Evolutionary conservation across 2,888 invertebrate genomes (phyloP).

Genomic region (Ernsta delagoae): DNA sequence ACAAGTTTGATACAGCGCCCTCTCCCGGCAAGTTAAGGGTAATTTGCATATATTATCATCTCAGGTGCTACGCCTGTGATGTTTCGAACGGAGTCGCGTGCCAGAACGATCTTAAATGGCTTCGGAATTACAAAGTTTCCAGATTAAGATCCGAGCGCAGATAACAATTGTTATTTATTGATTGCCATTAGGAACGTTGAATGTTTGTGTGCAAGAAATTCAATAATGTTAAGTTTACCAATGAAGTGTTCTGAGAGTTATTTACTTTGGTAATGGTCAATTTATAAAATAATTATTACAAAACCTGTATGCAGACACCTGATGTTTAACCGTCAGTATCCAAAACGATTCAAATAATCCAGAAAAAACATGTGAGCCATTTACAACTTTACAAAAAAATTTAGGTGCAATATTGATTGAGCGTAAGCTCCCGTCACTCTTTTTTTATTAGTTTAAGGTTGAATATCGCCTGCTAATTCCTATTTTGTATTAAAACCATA

Average conservation of each 20-base stretch:
- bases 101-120: constrained; percentile 32
- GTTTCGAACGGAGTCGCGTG: constrained; percentile 32
- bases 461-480: too few species aligned
- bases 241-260: background rate
- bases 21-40: constrained; percentile 67
- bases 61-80: constrained; percentile 64
- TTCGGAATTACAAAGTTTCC: constrained; percentile 33
- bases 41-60: constrained; percentile 85
- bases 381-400: too few species aligned
- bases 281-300: too few species aligned
- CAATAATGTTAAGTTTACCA: background rate
- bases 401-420: too few species aligned
- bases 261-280: too few species aligned
- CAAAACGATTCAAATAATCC: too few species aligned
- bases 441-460: too few species aligned
- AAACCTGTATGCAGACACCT: too few species aligned
- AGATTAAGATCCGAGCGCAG: constrained; percentile 30
- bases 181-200: constrained; percentile 7
- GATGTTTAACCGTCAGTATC: too few species aligned
- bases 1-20: constrained; percentile 81
- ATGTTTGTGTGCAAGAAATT: background rate
- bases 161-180: constrained; percentile 37
- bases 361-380: too few species aligned
- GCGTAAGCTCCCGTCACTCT: too few species aligned
- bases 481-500: too few species aligned